Evolutionary conservation across 2,797 vertebrate genomes (phyloP), one percentile per base, ranked within the genome.

Genomic region (Florisuga fusca): DNA sequence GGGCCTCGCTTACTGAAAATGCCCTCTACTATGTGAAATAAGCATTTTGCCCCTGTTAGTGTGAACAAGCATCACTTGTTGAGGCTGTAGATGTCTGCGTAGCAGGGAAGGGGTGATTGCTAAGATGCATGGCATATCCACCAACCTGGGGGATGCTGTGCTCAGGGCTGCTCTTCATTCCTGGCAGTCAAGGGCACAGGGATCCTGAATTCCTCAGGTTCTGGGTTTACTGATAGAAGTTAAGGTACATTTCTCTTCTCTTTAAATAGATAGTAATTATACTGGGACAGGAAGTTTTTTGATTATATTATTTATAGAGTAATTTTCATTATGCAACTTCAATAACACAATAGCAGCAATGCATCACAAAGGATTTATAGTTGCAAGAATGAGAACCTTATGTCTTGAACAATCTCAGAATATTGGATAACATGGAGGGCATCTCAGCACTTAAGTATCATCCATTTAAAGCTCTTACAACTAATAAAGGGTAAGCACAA

Each of bases 291-390:
- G 90, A 96, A 97, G 76, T 36, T 87, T 87, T 96, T 78, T 84
- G 48, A 84, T 93, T 94, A 91, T 48, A 63, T 95, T 98, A 96
- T 97, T 97, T 97, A 95, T 96, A 94, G 89, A 93, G 85, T 36
- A 68, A 92, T 96, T 95, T 96, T 95, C 63, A 97, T 97, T 97
- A 96, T 95, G 92, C 87, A 96, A 96, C 96, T 97, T 93, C 96
- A 96, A 92, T 79, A 90, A 84, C 89, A 95, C 97, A 97, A 95
- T 86, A 95, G 36, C 61, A 91, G 54, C 79, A 76, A 26, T 55
- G 76, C 91, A 90, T 86, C 50, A 87, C 36, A 88, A 71, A 43
- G 81, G 90, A 96, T 85, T 96, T 96, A 95, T 88, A 80, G 80
- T 85, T 94, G 62, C 64, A 94, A 48, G 92, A 97, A 96, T 79